Base-by-base conservation (phyloP, 2,797 vertebrate genomes). In the Loriculus beryllinus region DNA sequence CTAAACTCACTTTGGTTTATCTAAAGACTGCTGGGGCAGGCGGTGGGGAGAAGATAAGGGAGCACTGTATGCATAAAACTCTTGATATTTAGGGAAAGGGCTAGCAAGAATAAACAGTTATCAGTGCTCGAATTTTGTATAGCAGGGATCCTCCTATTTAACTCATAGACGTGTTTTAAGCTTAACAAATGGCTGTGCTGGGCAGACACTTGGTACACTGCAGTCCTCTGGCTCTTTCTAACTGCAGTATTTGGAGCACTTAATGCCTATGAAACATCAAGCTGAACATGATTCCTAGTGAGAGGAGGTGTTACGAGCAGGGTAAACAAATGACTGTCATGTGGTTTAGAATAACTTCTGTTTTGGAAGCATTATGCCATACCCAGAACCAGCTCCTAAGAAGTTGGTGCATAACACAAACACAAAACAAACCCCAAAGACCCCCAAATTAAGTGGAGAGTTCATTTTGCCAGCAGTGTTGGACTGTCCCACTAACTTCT, bases 1-100 rank as follows among this genome's bases (percentile, higher is more conserved):
- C 89, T 88, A 63, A 93, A 72, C 49, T 92, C 67, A 82, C 47
- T 91, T 92, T 83, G 78, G 71, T 95, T 96, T 96, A 68, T 87
- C 89, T 94, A 87, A 95, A 88, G 95, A 95, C 96, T 95, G 56
- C 85, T 94, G 92, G 96, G 94, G 72, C 85, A 82, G 63, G 86
- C 77, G 0, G 70, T 92, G 86, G 95, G 94, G 92, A 96, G 95
- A 88, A 83, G 89, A 86, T 82, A 82, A 95, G 90, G 88, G 93
- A 94, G 93, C 94, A 95, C 95, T 95, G 92, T 90, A 45, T 93
- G 69, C 94, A 87, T 91, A 96, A 95, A 95, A 82, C 35, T 86
- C 79, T 90, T 92, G 64, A 74, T 92, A 88, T 95, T 94, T 88
- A 95, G 92, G 57, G 80, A 91, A 96, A 87, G 63, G 91, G 93